phyloP scores from a whole-genome alignment of 2,113 vertebrate species.

The Kryptolebias marmoratus region DNA sequence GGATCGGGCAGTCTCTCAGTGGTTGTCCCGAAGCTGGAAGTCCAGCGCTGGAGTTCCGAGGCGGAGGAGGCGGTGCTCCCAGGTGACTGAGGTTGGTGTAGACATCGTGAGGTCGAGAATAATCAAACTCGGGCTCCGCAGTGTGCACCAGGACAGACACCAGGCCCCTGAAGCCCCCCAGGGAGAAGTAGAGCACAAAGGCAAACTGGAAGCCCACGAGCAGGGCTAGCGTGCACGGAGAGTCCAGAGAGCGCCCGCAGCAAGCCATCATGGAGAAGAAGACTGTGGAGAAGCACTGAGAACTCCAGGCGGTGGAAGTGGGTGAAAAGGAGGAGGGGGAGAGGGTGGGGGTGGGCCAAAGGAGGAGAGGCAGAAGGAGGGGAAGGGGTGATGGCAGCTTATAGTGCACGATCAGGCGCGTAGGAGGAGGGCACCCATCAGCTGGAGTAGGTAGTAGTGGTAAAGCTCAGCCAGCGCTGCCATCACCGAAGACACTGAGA shows the following conservation, averaged over 20 bases:
- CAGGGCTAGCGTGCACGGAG: conserved; percentile 90
- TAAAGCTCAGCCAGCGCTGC: conserved; percentile 56
- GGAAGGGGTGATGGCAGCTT: conserved; percentile 40
- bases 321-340: conserved; percentile 9
- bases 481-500: conserved; percentile 61
- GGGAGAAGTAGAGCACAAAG: conserved; percentile 94
- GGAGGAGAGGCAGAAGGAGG: conserved; percentile 48
- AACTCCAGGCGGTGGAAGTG: conserved; percentile 4
- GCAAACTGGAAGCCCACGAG: conserved; percentile 94
- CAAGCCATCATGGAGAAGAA: conserved; percentile 69
- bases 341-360: conserved; percentile 21
- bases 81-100: conserved; percentile 92
- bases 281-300: background rate
- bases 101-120: conserved; percentile 90
- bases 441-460: conserved; percentile 40
- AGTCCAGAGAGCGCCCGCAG: conserved; percentile 80
- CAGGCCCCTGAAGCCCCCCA: conserved; percentile 91
- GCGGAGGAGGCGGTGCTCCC: conserved; percentile 67
- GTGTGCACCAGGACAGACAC: conserved; percentile 88
- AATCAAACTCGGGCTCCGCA: conserved; percentile 86
- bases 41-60: conserved; percentile 68
- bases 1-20: conserved; percentile 84
- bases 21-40: conserved; percentile 67
- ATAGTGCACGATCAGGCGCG: conserved; percentile 35
- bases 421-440: conserved; percentile 48